Percentiles rank a stretch among this genome's conserved stretches.
These are phyloP conservation scores for Centropus unirufus DNA, from an alignment of 2,113 vertebrate genomes.

Conservation along the genomic window DNA sequence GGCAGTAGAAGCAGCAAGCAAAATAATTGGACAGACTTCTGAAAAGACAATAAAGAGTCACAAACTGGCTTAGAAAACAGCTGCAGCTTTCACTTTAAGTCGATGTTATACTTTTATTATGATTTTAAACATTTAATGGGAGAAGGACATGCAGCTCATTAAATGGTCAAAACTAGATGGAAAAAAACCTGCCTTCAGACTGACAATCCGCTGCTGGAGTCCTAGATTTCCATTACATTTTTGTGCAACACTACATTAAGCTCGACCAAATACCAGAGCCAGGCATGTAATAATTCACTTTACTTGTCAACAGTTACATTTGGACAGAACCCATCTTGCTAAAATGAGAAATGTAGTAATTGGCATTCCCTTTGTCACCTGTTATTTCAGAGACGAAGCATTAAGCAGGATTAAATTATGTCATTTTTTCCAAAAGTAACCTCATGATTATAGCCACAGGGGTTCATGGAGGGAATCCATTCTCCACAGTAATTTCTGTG, in stretches of 20 bases:
- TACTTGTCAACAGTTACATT: not conserved
- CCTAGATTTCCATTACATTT: not conserved
- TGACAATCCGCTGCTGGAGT: not conserved
- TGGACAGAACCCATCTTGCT: not conserved
- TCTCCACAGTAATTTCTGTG: not conserved
- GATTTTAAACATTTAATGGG: not conserved
- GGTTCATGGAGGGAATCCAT: not conserved
- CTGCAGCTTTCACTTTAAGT: not conserved
- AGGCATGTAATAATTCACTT: not conserved
- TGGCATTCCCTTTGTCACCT: constrained; percentile 20
- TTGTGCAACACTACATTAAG: not conserved
- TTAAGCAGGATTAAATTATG: constrained; percentile 1
- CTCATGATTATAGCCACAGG: not conserved
- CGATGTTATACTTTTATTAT: not conserved
- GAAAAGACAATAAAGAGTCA: not conserved
- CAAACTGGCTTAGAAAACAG: not conserved
- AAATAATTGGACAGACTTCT: not conserved
- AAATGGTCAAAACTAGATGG: not conserved
- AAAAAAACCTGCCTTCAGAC: not conserved
- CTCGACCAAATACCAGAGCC: not conserved
- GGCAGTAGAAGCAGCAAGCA: not conserved
- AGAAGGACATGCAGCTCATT: not conserved
- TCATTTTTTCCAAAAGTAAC: not conserved
- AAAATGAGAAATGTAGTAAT: not conserved
- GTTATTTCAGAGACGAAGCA: not conserved